These are phyloP conservation scores for Ciconia boyciana DNA, from an alignment of 2,113 vertebrate species.

Conservation along the genomic window DNA sequence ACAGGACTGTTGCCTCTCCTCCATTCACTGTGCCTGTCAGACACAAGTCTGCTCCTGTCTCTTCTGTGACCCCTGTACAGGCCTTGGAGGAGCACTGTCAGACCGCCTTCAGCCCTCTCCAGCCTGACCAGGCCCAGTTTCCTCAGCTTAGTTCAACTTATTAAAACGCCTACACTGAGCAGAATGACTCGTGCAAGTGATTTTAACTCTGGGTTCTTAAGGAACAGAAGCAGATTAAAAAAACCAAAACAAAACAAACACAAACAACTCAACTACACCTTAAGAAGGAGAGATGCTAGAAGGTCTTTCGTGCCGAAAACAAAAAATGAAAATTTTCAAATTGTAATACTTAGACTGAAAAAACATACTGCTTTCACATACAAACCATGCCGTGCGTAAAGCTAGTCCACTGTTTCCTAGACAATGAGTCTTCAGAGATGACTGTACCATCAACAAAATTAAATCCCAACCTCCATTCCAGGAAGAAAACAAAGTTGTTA, in stretches of 20 bases:
- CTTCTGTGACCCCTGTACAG: rapidly evolving
- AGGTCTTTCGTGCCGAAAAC: background rate
- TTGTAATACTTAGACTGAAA: background rate
- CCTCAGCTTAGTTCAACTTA: background rate
- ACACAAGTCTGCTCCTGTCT: background rate
- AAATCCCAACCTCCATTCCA: conserved; percentile 1
- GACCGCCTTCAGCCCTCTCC: background rate
- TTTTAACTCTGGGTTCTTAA: background rate
- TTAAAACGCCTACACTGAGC: background rate
- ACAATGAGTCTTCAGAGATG: background rate
- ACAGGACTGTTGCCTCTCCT: background rate
- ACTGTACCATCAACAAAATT: background rate
- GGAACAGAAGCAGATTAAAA: background rate
- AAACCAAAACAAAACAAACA: background rate
- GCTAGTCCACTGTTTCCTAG: background rate
- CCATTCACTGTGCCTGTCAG: rapidly evolving
- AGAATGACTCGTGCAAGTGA: background rate
- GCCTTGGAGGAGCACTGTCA: background rate
- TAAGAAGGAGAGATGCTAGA: background rate
- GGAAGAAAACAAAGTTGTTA: conserved; percentile 32
- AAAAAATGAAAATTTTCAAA: background rate
- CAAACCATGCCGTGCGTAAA: background rate
- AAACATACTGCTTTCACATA: background rate
- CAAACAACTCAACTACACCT: too few relatives aligned
- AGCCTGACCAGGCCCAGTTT: rapidly evolving